Conservation (phyloP, 92 coral and sea anemone species). For the Bergia sp. region DNA sequence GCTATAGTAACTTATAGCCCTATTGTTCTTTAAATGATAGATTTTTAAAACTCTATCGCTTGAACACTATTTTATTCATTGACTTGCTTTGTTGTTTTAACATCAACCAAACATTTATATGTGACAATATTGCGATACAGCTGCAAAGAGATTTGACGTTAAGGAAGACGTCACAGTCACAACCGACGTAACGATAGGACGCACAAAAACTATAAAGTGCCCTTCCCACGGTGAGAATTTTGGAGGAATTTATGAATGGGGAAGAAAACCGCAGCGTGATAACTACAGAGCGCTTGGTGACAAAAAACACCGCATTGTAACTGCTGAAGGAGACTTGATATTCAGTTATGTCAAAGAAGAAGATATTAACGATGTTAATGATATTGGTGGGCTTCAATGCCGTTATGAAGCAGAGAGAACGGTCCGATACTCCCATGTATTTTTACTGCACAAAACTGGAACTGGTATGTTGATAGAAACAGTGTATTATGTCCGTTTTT, state of each 20-base stretch:
- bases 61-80: no score
- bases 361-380: slow-evolving; percentile 2
- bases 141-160: background rate
- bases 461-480: background rate
- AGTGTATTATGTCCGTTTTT: background rate
- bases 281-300: background rate
- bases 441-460: slow-evolving; percentile 13
- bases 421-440: background rate
- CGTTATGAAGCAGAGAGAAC: background rate
- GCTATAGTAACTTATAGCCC: no score
- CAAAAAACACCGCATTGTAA: slow-evolving; percentile 3
- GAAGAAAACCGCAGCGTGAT: background rate
- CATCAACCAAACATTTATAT: background rate
- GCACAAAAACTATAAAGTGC: background rate
- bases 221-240: slow-evolving; percentile 21
- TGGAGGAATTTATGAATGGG: slow-evolving; percentile 12
- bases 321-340: slow-evolving; percentile 4
- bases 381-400: slow-evolving; percentile 22
- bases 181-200: slow-evolving; percentile 14
- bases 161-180: background rate
- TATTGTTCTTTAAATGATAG: no score
- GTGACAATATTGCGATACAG: background rate
- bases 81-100: no score
- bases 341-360: slow-evolving; percentile 19
- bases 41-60: background rate